Evolutionary conservation across 2,113 vertebrate species (phyloP).

Genomic region (Bagarius yarrelli): DNA sequence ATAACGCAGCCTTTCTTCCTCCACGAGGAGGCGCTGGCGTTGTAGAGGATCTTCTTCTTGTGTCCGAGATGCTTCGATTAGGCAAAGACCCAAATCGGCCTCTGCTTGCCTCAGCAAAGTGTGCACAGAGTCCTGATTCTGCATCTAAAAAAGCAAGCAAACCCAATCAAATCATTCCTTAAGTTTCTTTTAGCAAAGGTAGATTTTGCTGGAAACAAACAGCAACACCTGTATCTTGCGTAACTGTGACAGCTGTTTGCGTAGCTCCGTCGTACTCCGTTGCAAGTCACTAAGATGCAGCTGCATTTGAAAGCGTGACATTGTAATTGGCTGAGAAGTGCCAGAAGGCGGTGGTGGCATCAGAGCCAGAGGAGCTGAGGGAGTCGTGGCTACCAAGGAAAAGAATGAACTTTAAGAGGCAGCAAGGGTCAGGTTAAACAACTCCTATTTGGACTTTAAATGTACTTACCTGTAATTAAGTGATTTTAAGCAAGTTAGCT

Average conservation of each 20-base stretch:
- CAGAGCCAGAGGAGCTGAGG: constrained; percentile 75
- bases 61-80: constrained; percentile 86
- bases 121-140: constrained; percentile 90
- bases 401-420: constrained; percentile 7
- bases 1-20: constrained; percentile 94
- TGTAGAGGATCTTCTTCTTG: constrained; percentile 97
- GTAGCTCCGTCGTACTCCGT: constrained; percentile 86
- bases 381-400: constrained; percentile 67
- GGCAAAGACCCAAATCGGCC: constrained; percentile 88
- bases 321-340: constrained; percentile 76
- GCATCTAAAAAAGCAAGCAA: constrained; percentile 73
- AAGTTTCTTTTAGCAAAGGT: not conserved
- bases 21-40: constrained; percentile 93
- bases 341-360: constrained; percentile 75
- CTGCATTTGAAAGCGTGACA: constrained; percentile 92
- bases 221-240: constrained; percentile 86
- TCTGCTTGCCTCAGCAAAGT: constrained; percentile 88
- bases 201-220: not conserved
- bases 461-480: not conserved
- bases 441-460: not conserved
- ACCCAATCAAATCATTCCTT: not conserved
- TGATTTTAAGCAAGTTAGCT: not conserved
- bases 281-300: constrained; percentile 90
- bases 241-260: constrained; percentile 88
- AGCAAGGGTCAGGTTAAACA: not conserved